Percentiles rank a stretch among this genome's conserved stretches.
These are phyloP conservation scores for Ginglymostoma cirratum DNA, from an alignment of 2,113 vertebrate species.

Conservation along the genomic window DNA sequence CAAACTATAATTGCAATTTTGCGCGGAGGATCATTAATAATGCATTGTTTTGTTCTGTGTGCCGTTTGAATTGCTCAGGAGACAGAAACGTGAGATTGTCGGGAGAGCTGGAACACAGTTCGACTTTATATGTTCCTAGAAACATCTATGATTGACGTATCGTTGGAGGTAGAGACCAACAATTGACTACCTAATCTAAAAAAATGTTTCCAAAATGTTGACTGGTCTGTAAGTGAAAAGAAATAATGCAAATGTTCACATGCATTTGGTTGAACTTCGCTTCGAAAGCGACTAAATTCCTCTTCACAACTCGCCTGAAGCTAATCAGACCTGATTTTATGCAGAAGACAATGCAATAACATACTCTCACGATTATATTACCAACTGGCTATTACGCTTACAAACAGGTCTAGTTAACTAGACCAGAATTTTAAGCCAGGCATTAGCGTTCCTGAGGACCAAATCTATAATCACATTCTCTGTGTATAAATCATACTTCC, in stretches of 20 bases:
- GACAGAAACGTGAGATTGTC: background rate
- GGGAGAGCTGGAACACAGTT: background rate
- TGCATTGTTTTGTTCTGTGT: background rate
- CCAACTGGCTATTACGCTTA: background rate
- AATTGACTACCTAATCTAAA: background rate
- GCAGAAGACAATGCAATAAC: background rate
- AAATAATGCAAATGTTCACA: background rate
- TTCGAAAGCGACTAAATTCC: background rate
- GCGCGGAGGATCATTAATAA: background rate
- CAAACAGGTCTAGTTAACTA: background rate
- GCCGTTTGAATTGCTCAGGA: background rate
- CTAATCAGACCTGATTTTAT: background rate
- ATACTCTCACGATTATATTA: background rate
- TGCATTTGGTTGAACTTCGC: background rate
- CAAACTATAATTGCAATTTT: background rate
- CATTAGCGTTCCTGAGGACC: background rate
- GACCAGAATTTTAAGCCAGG: background rate
- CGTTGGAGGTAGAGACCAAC: background rate
- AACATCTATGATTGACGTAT: background rate
- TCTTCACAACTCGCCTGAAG: background rate
- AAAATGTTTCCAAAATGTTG: background rate
- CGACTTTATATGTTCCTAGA: background rate
- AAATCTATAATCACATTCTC: background rate
- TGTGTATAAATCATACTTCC: background rate
- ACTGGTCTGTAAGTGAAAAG: background rate